Conservation (phyloP, 2,113 vertebrate species). For the Daboia siamensis region DNA sequence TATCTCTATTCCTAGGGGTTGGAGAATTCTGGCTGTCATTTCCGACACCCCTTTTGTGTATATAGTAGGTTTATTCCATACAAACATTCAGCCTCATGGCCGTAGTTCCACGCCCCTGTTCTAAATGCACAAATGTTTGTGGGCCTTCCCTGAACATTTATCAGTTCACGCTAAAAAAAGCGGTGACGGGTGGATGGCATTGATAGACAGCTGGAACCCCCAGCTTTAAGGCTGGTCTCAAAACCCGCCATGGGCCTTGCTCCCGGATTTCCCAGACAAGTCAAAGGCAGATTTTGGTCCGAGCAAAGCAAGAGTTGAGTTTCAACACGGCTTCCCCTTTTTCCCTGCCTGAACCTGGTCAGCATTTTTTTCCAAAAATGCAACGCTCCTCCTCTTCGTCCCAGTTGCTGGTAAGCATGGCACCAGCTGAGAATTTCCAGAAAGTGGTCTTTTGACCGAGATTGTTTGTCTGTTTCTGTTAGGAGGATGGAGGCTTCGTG, state of each 20-base stretch:
- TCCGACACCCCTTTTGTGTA: too few species aligned
- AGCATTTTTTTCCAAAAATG: neutral
- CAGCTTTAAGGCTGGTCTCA: neutral
- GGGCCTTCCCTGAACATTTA: too few species aligned
- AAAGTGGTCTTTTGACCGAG: neutral
- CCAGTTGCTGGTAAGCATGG: too few species aligned
- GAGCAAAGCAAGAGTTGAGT: too few species aligned
- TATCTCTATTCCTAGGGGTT: too few species aligned
- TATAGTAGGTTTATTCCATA: too few species aligned
- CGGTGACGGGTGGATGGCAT: neutral
- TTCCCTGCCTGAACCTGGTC: neutral
- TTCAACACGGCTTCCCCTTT: too few species aligned
- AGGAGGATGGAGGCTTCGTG: conserved; percentile 95
- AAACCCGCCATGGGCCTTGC: neutral
- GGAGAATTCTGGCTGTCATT: too few species aligned
- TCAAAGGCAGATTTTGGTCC: neutral
- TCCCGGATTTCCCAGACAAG: neutral
- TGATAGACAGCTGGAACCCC: neutral
- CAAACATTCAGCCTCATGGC: too few species aligned
- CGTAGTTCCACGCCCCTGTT: too few species aligned
- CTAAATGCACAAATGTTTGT: too few species aligned
- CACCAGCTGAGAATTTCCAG: neutral
- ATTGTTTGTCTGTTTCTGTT: neutral
- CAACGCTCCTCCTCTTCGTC: too few species aligned
- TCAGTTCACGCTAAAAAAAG: neutral